These are phyloP conservation scores for Cryptus armator DNA, from an alignment of 2,888 invertebrate genomes.

Conservation along the genomic window DNA sequence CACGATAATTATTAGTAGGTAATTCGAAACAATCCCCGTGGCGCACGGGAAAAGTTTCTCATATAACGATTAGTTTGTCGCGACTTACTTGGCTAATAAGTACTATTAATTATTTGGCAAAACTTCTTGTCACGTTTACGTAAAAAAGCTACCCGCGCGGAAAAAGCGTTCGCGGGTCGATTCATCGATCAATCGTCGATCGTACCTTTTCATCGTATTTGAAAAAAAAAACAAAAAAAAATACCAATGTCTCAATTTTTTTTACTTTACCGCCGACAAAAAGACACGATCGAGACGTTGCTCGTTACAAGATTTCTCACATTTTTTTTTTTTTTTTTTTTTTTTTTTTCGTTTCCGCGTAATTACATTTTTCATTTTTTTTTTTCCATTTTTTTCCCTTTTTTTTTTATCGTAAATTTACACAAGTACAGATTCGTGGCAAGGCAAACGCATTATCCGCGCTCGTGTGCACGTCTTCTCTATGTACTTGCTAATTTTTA, in stretches of 20 bases:
- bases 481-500: constrained; percentile 13
- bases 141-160: constrained; percentile 84
- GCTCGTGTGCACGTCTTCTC: constrained; percentile 73
- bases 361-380: constrained; percentile 15
- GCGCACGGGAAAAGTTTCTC: constrained; percentile 23
- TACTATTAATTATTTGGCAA: constrained; percentile 84
- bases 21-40: constrained; percentile 35
- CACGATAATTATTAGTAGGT: constrained; percentile 64
- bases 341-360: neutral
- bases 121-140: constrained; percentile 81
- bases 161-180: constrained; percentile 76
- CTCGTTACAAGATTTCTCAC: constrained; percentile 31
- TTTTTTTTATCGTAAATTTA: constrained; percentile 46
- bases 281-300: constrained; percentile 59
- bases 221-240: neutral
- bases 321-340: neutral
- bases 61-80: constrained; percentile 62
- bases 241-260: neutral
- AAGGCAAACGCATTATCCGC: constrained; percentile 76
- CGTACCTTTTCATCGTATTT: constrained; percentile 45
- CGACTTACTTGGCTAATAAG: constrained; percentile 81
- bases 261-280: constrained; percentile 4
- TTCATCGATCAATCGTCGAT: constrained; percentile 50
- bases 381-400: constrained; percentile 31
- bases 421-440: constrained; percentile 48